A percentile compares a stretch with the other conserved stretches of the same genome.
These are phyloP conservation scores for Palythoa grandiflora DNA, from an alignment of 92 coral and sea anemone genomes.

Conservation along the genomic window DNA sequence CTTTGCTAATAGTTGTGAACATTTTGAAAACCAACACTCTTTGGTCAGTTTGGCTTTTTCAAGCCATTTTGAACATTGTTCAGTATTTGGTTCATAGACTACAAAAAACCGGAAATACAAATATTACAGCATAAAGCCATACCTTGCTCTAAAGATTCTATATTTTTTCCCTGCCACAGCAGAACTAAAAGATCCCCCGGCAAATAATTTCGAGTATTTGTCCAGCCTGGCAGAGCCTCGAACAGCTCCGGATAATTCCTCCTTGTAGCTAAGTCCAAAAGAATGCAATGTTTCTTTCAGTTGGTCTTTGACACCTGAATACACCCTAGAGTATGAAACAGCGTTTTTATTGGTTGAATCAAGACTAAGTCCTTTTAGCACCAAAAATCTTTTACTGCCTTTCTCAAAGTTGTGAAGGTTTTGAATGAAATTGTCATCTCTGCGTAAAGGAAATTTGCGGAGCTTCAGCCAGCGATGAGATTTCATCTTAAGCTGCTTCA, in stretches of 20 bases:
- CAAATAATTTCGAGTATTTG: not conserved
- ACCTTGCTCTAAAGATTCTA: slow-evolving; percentile 20
- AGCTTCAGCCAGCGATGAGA: no score
- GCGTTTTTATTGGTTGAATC: not conserved
- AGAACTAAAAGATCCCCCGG: not conserved
- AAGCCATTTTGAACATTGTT: no score
- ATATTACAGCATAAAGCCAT: not conserved
- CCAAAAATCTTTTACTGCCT: not conserved
- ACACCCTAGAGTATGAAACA: not conserved
- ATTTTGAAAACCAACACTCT: no score
- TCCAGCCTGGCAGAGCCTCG: not conserved
- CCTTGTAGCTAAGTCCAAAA: not conserved
- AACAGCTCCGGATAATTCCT: not conserved
- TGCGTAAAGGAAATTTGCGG: no score
- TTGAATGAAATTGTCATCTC: no score
- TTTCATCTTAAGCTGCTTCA: no score
- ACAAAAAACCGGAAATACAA: not conserved
- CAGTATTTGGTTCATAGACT: no score
- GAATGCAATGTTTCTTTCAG: not conserved
- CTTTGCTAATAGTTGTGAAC: no score
- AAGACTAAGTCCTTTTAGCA: slow-evolving; percentile 14
- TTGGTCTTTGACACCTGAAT: not conserved
- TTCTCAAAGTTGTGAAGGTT: no score
- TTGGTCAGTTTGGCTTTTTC: no score
- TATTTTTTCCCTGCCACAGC: slow-evolving; percentile 22